Conservation (phyloP, 2,113 vertebrate species). For the Phoenicopterus ruber region DNA sequence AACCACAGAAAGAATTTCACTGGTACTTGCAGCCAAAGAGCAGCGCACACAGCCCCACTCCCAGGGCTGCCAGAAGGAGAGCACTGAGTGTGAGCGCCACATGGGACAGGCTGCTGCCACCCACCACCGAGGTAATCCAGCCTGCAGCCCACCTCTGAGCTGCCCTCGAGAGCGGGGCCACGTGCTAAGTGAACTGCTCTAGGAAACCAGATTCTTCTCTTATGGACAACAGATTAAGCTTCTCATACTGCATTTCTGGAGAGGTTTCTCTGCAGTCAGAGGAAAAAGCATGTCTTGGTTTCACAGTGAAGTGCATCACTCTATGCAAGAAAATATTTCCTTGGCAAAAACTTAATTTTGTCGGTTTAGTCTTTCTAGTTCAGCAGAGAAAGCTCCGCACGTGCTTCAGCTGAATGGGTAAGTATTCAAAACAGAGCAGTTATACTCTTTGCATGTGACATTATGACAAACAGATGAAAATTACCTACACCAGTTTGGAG, state of each 20-base stretch:
- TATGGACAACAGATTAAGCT: not conserved
- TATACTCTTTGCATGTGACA: not conserved
- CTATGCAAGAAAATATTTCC: not conserved
- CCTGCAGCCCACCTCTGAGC: not conserved
- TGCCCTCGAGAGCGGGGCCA: not conserved
- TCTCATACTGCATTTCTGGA: not conserved
- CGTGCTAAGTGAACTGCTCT: not conserved
- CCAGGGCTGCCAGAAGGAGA: not conserved
- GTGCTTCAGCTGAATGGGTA: not conserved
- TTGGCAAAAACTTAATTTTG: not conserved
- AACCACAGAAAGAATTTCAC: not conserved
- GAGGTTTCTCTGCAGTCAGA: not conserved
- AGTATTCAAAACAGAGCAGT: not conserved
- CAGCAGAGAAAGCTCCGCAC: not conserved
- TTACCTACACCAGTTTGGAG: not conserved
- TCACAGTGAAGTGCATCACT: not conserved
- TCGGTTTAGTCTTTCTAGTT: not conserved
- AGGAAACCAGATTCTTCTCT: not conserved
- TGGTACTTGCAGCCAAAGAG: not conserved
- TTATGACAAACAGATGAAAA: not conserved
- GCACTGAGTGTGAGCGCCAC: accelerated
- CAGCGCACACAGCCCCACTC: not conserved
- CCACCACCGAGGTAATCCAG: not conserved
- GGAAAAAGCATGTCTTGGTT: not conserved
- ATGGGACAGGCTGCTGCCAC: not conserved